A percentile compares a stretch with the other conserved stretches of the same genome.
phyloP scores from a whole-genome alignment of 2,888 invertebrate genomes.

The Microctonus hyperodae region DNA sequence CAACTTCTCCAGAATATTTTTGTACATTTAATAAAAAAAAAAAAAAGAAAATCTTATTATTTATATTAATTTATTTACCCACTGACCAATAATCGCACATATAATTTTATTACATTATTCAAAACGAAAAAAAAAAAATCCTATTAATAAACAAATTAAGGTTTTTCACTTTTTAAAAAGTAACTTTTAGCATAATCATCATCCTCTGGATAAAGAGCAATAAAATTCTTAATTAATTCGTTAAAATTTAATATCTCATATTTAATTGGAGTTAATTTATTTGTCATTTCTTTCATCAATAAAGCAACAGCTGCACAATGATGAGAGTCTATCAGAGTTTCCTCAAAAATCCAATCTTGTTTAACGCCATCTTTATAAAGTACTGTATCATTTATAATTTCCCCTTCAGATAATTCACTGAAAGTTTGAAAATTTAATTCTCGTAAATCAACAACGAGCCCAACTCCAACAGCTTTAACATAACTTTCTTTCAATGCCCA shows the following conservation, averaged over 20 bases:
- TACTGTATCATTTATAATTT: slow-evolving; percentile 71
- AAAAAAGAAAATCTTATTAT: background rate
- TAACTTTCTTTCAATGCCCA: slow-evolving; percentile 97
- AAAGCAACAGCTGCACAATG: slow-evolving; percentile 84
- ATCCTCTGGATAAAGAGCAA: slow-evolving; percentile 66
- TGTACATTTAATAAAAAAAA: no score
- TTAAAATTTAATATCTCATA: slow-evolving; percentile 70
- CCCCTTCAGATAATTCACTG: slow-evolving; percentile 46
- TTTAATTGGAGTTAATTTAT: slow-evolving; percentile 42
- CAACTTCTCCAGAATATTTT: no score
- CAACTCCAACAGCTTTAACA: slow-evolving; percentile 89
- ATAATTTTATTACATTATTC: slow-evolving; percentile 29
- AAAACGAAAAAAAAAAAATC: background rate
- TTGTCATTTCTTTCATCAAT: slow-evolving; percentile 30
- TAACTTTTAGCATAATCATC: slow-evolving; percentile 67
- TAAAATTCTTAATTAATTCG: slow-evolving; percentile 68
- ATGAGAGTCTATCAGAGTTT: slow-evolving; percentile 76
- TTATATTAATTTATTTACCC: background rate
- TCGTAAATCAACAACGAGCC: slow-evolving; percentile 79
- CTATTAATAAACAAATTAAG: slow-evolving; percentile 25
- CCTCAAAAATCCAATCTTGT: slow-evolving; percentile 82
- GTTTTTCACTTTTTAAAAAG: slow-evolving; percentile 67
- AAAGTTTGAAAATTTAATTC: slow-evolving; percentile 78
- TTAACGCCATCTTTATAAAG: slow-evolving; percentile 70
- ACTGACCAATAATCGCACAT: slow-evolving; percentile 36